Conservation (phyloP, 2,113 vertebrate species). For the Stigmatopora argus region DNA sequence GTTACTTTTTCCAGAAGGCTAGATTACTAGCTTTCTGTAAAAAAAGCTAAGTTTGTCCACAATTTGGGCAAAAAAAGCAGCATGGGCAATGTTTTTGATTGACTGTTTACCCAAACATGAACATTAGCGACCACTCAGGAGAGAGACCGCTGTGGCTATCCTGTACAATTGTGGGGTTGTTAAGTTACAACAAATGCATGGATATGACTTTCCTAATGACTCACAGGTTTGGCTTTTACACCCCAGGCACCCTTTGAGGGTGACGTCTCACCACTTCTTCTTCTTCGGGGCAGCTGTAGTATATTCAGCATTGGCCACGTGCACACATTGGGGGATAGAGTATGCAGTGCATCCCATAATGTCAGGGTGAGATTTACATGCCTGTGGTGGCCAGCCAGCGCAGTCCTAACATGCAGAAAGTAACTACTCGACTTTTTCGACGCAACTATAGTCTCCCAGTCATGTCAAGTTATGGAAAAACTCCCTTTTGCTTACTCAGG, state of each 20-base stretch:
- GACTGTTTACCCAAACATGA: background rate
- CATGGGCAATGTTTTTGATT: background rate
- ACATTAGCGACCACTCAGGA: background rate
- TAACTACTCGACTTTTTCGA: background rate
- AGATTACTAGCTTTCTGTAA: no score
- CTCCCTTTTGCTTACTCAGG: slow-evolving; percentile 16
- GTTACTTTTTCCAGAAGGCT: background rate
- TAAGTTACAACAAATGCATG: background rate
- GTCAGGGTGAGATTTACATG: background rate
- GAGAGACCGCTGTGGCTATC: background rate
- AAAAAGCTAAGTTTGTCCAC: background rate
- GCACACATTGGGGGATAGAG: slow-evolving; percentile 30
- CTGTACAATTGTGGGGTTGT: background rate
- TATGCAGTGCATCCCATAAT: background rate
- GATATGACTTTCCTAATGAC: slow-evolving; percentile 21
- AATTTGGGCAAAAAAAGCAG: background rate
- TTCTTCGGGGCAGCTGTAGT: slow-evolving; percentile 3
- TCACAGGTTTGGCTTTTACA: slow-evolving; percentile 11
- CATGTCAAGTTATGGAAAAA: slow-evolving; percentile 9
- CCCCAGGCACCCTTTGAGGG: slow-evolving; percentile 29
- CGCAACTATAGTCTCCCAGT: slow-evolving; percentile 8
- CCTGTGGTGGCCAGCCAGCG: slow-evolving; percentile 16
- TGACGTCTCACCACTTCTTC: slow-evolving; percentile 19
- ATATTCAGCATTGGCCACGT: slow-evolving; percentile 22
- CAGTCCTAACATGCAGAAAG: background rate